Evolutionary conservation across 1,140 invertebrate species (phyloP).

Genomic region (Orchesella cincta): DNA sequence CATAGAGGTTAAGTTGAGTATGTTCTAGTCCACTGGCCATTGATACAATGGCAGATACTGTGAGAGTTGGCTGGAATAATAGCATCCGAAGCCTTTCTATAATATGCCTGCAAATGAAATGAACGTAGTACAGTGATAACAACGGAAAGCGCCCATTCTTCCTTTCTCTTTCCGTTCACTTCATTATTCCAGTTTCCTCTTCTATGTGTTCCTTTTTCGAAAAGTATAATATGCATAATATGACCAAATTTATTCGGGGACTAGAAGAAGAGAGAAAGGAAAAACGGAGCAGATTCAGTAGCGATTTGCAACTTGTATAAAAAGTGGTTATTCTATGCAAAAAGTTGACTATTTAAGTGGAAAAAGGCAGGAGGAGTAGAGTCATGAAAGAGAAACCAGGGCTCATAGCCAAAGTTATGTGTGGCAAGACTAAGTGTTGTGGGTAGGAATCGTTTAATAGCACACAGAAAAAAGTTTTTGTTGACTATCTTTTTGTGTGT

Average conservation of each 20-base stretch:
- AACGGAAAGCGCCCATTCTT: background rate
- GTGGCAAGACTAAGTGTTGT: background rate
- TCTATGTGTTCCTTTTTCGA: background rate
- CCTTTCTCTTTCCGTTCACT: background rate
- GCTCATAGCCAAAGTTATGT: background rate
- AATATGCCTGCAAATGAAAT: too few relatives aligned
- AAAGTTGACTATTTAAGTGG: background rate
- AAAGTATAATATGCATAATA: background rate
- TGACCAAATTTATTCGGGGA: slow-evolving; percentile 12
- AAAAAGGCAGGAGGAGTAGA: background rate
- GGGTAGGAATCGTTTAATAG: background rate
- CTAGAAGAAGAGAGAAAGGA: background rate
- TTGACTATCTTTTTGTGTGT: background rate
- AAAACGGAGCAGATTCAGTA: background rate
- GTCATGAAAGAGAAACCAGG: background rate
- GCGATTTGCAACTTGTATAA: background rate
- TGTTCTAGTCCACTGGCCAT: too few relatives aligned
- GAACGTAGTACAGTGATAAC: background rate
- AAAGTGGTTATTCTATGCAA: background rate
- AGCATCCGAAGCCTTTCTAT: background rate
- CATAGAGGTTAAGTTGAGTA: too few relatives aligned
- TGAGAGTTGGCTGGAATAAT: too few relatives aligned
- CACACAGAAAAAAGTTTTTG: background rate
- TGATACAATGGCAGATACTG: too few relatives aligned
- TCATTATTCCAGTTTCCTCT: background rate